These are phyloP conservation scores for Elymnias hypermnestra DNA, from an alignment of 1,140 invertebrate species.

Conservation along the genomic window DNA sequence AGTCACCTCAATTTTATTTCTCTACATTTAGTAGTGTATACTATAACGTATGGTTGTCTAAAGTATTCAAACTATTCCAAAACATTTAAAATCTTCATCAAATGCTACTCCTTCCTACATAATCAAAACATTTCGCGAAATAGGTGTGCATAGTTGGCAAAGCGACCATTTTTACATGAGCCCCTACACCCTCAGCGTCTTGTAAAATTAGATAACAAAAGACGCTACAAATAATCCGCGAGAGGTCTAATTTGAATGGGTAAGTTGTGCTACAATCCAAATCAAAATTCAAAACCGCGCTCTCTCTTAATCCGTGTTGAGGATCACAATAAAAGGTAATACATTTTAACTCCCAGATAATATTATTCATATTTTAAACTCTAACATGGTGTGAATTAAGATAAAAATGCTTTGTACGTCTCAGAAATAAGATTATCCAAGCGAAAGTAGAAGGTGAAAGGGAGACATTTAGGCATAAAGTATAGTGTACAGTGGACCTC, in stretches of 20 bases:
- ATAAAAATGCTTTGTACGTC: constrained; percentile 36
- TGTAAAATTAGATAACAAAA: constrained; percentile 40
- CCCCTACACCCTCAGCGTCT: constrained; percentile 22
- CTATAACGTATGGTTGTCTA: too few relatives aligned
- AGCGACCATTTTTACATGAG: constrained; percentile 23
- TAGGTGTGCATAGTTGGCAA: constrained; percentile 57
- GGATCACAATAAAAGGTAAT: constrained; percentile 76
- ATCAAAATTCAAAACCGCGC: constrained; percentile 75
- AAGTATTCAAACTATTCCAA: too few relatives aligned
- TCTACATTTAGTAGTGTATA: too few relatives aligned
- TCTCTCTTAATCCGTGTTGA: constrained; percentile 73
- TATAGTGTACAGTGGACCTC: constrained; percentile 23
- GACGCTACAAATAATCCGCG: constrained; percentile 41
- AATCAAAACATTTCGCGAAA: constrained; percentile 65
- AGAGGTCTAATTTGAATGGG: constrained; percentile 60
- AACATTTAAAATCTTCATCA: constrained; percentile 61
- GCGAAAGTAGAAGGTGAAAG: constrained; percentile 75
- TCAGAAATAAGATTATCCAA: constrained; percentile 72
- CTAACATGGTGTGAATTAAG: constrained; percentile 33
- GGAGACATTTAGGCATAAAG: constrained; percentile 66
- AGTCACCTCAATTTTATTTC: too few relatives aligned
- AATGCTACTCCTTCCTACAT: constrained; percentile 54
- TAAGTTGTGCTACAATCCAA: constrained; percentile 60
- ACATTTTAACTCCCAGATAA: constrained; percentile 62
- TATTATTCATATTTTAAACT: constrained; percentile 36